phyloP scores from a whole-genome alignment of 2,888 invertebrate species.

The Dicyrtoma fusca region DNA sequence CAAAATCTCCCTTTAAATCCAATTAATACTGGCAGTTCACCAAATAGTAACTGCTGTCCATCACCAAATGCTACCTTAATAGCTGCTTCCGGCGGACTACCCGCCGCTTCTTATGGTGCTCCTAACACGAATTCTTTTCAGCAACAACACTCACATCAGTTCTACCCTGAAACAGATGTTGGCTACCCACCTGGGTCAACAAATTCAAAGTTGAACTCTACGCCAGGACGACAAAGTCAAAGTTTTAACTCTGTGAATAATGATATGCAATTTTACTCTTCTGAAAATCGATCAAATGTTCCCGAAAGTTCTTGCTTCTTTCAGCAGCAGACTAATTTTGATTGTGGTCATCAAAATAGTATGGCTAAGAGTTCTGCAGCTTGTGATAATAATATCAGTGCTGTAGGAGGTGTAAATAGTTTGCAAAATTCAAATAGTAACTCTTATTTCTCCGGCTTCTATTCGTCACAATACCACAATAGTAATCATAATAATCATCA shows the following conservation, averaged over 20 bases:
- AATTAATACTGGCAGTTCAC: conserved; percentile 15
- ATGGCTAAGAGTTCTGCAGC: conserved; percentile 22
- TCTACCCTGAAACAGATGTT: conserved; percentile 27
- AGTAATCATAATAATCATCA: conserved; percentile 16
- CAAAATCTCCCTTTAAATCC: conserved; percentile 10
- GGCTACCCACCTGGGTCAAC: conserved; percentile 11
- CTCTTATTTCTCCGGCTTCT: conserved; percentile 23
- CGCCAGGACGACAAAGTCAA: conserved; percentile 21
- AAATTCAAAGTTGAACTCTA: conserved; percentile 18
- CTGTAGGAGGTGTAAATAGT: background rate
- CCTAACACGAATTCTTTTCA: conserved; percentile 21
- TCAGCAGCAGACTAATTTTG: conserved; percentile 21
- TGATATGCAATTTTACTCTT: conserved; percentile 27
- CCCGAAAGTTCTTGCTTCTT: conserved; percentile 34
- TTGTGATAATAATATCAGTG: conserved; percentile 30
- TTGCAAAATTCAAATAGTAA: conserved; percentile 11
- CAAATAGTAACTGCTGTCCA: conserved; percentile 28
- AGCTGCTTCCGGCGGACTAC: conserved; percentile 25
- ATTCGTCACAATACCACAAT: conserved; percentile 28
- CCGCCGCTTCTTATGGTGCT: conserved; percentile 37
- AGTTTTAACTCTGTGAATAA: conserved; percentile 16
- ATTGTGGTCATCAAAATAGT: conserved; percentile 21
- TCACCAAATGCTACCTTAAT: conserved; percentile 25
- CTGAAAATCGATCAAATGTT: conserved; percentile 19
- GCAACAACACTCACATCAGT: conserved; percentile 28